Evolutionary conservation across 2,888 invertebrate genomes (phyloP), one percentile per base, ranked within the genome.

Genomic region (Sesia apiformis): DNA sequence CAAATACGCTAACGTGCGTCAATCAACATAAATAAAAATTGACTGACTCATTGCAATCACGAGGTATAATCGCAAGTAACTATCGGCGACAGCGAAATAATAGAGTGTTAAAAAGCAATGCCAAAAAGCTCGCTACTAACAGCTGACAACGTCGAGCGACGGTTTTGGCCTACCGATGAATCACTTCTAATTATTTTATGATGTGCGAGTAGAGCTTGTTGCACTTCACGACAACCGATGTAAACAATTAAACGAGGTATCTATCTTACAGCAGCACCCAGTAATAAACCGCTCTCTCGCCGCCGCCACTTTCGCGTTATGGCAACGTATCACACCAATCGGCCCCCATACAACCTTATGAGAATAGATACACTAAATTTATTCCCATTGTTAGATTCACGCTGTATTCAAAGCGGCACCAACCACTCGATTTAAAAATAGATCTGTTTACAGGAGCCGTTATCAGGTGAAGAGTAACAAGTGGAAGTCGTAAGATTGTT

Each of bases 121-220:
- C 88, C 86, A 88, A 87, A 50, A 81, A 80, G 72, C 71, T 74
- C 72, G 71, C 72, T 63, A 72, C 74, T 73, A 74, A 69, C 70
- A 59, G 71, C 73, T 70, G 69, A 70, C 59, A 67, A 72, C 70
- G 78, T 64, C 69, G 77, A 76, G 73, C 71, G 78, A 78, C 76
- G 78, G 76, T 81, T 76, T 81, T 76, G 73, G 70, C 76, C 70
- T 70, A 67, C 55, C 68, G 74, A 78, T 87, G 84, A 87, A 84
- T 86, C 87, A 85, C 67, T 58, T 67, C 75, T 85, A 84, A 84
- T 87, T 84, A 86, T 83, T 87, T 84, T 81, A 81, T 78, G 80
- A 76, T 72, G 69, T 67, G 66, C 65, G 63, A 39, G 23, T 59
- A 53, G 62, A 58, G 61, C 56, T 58, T 42, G 58, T 58, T 43